Evolutionary conservation across 2,888 invertebrate species (phyloP).

Genomic region (Agrochola macilenta): DNA sequence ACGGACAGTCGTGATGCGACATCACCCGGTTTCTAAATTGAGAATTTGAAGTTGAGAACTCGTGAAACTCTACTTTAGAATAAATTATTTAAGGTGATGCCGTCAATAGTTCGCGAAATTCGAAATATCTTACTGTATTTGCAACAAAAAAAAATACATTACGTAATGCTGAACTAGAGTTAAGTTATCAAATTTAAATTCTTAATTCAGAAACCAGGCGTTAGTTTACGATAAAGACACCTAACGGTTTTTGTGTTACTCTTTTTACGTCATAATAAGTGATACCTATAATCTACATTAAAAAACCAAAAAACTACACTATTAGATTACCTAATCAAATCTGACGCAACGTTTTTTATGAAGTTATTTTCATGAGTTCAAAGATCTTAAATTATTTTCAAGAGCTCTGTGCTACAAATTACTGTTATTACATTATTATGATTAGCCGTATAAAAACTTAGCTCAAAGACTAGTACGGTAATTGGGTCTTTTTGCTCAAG

Average conservation of each 20-base stretch:
- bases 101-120: neutral
- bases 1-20: too few species aligned
- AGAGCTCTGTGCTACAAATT: constrained; percentile 13
- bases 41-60: neutral
- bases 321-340: constrained; percentile 14
- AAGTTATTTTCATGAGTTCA: constrained; percentile 24
- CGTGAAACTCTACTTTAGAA: neutral
- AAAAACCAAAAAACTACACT: constrained; percentile 16
- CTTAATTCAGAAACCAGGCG: neutral
- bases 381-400: constrained; percentile 32
- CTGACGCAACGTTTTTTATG: constrained; percentile 12
- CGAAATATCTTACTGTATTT: neutral
- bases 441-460: constrained; percentile 8
- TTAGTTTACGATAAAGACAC: neutral
- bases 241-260: neutral
- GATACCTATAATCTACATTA: constrained; percentile 32
- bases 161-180: neutral
- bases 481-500: neutral
- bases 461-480: constrained; percentile 1
- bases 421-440: constrained; percentile 6
- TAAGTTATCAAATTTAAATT: neutral
- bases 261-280: neutral
- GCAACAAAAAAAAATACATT: neutral
- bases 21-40: neutral
- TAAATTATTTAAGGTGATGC: neutral